Base-by-base conservation (phyloP, 2,113 vertebrate genomes). In the Strix aluco region DNA sequence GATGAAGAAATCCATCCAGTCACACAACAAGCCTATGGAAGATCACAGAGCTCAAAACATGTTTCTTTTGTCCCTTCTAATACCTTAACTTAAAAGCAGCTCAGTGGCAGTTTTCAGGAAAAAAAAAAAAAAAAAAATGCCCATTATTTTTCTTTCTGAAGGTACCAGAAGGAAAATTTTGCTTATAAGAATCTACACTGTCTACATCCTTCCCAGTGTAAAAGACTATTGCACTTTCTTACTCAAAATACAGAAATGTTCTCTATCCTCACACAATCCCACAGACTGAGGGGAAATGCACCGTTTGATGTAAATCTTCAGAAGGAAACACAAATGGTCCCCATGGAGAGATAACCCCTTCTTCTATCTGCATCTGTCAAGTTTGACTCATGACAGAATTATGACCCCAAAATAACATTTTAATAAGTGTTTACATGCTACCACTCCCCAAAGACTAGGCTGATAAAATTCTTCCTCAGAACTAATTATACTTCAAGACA, bases 361-460 rank as follows among this genome's bases (percentile, higher is more conserved):
- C 84, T 95, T 97, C 97, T 96, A 86, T 94, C 95, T 97, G 95
- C 94, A 95, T 91, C 94, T 97, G 94, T 95, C 95, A 97, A 87
- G 91, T 96, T 96, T 94, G 92, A 97, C 86, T 98, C 87, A 67
- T 66, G 83, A 95, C 91, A 98, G 88, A 97, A 96, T 94, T 95
- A 91, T 88, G 92, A 94, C 96, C 91, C 75, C 82, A 96, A 96
- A 93, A 96, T 92, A 97, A 97, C 96, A 96, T 96, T 98, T 98
- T 97, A 98, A 97, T 98, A 98, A 96, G 84, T 94, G 78, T 98
- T 98, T 98, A 95, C 97, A 97, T 81, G 92, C 83, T 96, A 96
- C 90, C 71, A 58, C 88, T 98, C 97, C 96, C 97, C 59, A 80
- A 97, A 98, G 97, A 95, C 86, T 86, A 88, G 11, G 40, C 71